Evolutionary conservation across 2,797 vertebrate genomes (phyloP).

Genomic region (Sarcoramphus papa): DNA sequence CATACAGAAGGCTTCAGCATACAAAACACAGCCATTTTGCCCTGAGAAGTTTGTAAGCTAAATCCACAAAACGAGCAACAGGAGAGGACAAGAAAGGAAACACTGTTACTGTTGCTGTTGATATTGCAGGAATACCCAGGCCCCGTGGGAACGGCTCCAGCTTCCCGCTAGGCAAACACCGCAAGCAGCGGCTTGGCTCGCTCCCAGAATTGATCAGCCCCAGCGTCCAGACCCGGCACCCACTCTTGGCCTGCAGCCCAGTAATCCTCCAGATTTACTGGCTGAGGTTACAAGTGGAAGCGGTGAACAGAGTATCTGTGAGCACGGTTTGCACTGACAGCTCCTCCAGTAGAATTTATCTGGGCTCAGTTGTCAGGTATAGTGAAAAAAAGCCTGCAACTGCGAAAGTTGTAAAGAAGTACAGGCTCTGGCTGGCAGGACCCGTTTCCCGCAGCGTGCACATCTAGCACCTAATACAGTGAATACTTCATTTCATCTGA

Average conservation of each 20-base stretch:
- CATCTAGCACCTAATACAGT: neutral
- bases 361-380: neutral
- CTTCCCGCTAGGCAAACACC: rapidly evolving
- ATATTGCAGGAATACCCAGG: neutral
- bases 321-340: neutral
- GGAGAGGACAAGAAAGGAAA: neutral
- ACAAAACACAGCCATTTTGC: neutral
- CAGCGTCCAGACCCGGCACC: neutral
- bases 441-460: neutral
- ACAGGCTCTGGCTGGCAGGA: neutral
- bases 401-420: neutral
- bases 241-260: neutral
- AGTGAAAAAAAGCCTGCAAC: neutral
- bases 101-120: rapidly evolving
- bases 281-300: neutral
- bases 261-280: neutral
- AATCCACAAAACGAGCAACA: neutral
- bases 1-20: neutral
- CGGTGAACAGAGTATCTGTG: neutral
- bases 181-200: neutral
- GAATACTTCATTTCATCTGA: neutral
- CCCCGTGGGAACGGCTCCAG: neutral
- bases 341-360: neutral
- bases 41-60: neutral
- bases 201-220: rapidly evolving